Percentiles rank a stretch among this genome's conserved stretches.
Conservation (phyloP, 1,140 invertebrate genomes). For the Camponotus vicinus region DNA sequence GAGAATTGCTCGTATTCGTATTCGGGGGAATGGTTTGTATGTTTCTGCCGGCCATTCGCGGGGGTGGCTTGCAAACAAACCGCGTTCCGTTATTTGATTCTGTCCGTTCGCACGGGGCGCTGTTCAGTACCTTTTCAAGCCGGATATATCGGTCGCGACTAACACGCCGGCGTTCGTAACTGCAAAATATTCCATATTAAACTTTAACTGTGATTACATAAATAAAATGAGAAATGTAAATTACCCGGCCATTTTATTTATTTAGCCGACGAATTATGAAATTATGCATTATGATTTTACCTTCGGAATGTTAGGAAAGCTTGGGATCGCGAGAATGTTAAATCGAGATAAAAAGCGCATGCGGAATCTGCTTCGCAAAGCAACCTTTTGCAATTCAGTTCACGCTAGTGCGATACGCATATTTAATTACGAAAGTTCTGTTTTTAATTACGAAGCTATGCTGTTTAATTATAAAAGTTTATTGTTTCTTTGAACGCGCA, state of each 20-base stretch:
- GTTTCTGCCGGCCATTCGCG: constrained; percentile 69
- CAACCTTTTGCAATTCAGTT: constrained; percentile 27
- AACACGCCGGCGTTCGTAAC: constrained; percentile 48
- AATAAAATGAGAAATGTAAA: constrained; percentile 1
- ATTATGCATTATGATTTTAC: neutral
- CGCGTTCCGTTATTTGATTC: constrained; percentile 81
- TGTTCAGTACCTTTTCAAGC: constrained; percentile 67
- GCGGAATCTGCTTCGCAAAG: constrained; percentile 19
- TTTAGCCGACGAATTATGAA: neutral
- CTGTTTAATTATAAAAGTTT: constrained; percentile 54
- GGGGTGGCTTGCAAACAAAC: constrained; percentile 80
- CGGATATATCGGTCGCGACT: constrained; percentile 50
- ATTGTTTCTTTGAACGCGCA: constrained; percentile 47
- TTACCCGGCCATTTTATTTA: neutral
- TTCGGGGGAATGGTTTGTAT: constrained; percentile 66
- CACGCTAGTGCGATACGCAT: constrained; percentile 26
- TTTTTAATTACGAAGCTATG: constrained; percentile 55
- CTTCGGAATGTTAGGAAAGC: neutral
- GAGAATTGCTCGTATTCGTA: constrained; percentile 59
- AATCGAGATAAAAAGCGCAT: constrained; percentile 48
- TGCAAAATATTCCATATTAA: constrained; percentile 17
- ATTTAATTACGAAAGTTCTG: constrained; percentile 60
- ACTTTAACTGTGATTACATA: constrained; percentile 17
- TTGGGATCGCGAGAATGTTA: constrained; percentile 5
- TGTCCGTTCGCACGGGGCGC: constrained; percentile 63